A percentile compares a stretch with the other conserved stretches of the same genome.
Conservation (phyloP, 2,797 vertebrate genomes). For the Peromyscus attwateri region DNA sequence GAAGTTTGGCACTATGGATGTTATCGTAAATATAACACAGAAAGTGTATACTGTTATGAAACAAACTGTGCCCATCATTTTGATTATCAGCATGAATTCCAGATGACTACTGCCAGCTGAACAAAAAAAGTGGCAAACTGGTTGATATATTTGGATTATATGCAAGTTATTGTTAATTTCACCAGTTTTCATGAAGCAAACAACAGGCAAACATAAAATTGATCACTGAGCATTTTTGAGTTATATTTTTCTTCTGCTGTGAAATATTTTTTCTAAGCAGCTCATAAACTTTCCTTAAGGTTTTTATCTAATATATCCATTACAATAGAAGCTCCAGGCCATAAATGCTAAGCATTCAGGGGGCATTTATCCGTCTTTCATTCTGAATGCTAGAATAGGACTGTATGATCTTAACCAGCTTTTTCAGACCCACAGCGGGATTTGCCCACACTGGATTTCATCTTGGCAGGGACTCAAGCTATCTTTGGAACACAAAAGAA, state of each 20-base stretch:
- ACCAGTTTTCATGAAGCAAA: no score
- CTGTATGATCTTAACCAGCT: no score
- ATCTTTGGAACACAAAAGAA: not conserved
- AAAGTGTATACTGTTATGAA: not conserved
- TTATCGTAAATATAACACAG: not conserved
- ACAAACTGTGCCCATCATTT: not conserved
- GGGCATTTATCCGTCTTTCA: rapidly evolving
- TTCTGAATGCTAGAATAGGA: not conserved
- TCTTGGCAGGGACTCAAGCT: not conserved
- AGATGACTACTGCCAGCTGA: not conserved
- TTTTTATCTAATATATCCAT: not conserved
- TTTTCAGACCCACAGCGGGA: not conserved
- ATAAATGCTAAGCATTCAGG: not conserved
- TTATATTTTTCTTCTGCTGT: not conserved
- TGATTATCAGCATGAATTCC: not conserved
- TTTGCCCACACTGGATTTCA: not conserved
- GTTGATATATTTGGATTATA: not conserved
- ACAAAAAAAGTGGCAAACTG: not conserved
- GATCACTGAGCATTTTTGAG: not conserved
- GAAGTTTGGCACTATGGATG: not conserved
- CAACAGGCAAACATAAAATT: not conserved
- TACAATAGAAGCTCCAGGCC: rapidly evolving
- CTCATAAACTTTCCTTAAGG: not conserved
- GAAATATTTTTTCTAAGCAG: not conserved
- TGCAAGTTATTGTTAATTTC: not conserved